Base-by-base conservation (phyloP, 2,113 vertebrate genomes). In the Neodon shergylaensis region DNA sequence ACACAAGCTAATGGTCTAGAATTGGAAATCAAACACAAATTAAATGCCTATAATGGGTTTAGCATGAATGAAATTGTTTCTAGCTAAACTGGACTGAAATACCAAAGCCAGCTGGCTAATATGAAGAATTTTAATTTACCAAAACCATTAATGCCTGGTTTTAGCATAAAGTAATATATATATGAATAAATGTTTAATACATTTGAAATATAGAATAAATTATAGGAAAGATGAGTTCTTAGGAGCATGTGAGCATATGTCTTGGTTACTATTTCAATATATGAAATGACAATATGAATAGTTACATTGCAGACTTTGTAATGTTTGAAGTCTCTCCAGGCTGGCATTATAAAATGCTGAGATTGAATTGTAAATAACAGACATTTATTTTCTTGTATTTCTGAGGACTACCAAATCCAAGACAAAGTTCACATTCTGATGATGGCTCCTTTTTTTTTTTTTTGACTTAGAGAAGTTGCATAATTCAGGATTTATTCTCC, bases 21-120 rank as follows among this genome's bases (percentile, higher is more conserved):
- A 68, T 11, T 86, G 21, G 24, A 92, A 96, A 47, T 42, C 17
- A 33, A 89, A 70, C 58, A 61, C 4, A 13, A 87, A 90, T 95
- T 83, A 73, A 91, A 91, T 82, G 3, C 78, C 54, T 89, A 24
- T 33, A 74, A 87, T 83, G 70, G 89, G 8, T 6, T 79, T 24
- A 61, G 83, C 24, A 49, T 68, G 19, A 54, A 24, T n/a, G 21
- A 92, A 90, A 81, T 76, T 94, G 36, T 92, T 95, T 95, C 22
- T 47, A 91, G 9, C 21, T 92, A 70, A 90, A 86, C 16, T 61
- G 76, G 87, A 78, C n/a, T 93, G n/a, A 83, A 10, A 33, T 12
- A 89, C 11, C 28, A 93, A 52, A 87, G 36, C 26, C 16, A 74
- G 72, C 76, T 77, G 9, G 0, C 86, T 58, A 52, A 61, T 39